A percentile compares a stretch with the other conserved stretches of the same genome.
These are phyloP conservation scores for Nixonia krombeini DNA, from an alignment of 1,140 invertebrate genomes.

Conservation along the genomic window DNA sequence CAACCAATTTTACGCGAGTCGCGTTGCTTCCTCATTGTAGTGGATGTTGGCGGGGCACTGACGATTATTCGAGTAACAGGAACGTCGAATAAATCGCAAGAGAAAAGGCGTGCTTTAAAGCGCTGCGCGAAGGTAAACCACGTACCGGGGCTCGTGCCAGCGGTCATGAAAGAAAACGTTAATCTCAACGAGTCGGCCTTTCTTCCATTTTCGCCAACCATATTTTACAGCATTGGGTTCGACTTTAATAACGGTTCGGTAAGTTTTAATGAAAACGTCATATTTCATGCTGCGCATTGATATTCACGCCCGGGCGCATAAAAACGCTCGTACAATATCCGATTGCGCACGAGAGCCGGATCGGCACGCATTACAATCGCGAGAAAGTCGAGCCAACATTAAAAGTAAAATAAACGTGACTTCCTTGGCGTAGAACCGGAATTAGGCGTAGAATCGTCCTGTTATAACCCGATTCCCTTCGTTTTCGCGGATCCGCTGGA, in stretches of 20 bases:
- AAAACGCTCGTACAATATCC: slow-evolving; percentile 11
- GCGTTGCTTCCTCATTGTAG: too few species aligned
- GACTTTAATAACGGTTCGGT: slow-evolving; percentile 45
- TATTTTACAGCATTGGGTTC: slow-evolving; percentile 28
- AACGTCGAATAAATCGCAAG: slow-evolving; percentile 17
- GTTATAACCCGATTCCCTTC: too few species aligned
- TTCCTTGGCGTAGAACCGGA: too few species aligned
- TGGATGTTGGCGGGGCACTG: too few species aligned
- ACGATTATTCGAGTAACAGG: slow-evolving; percentile 14
- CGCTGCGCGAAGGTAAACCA: slow-evolving; percentile 14
- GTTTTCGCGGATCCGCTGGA: too few species aligned
- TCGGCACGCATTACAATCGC: not conserved
- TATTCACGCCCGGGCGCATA: slow-evolving; percentile 42
- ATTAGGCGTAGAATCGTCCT: too few species aligned
- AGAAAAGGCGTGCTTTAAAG: slow-evolving; percentile 6
- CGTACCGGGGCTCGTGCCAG: slow-evolving; percentile 8
- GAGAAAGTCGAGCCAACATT: not conserved
- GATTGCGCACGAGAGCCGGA: not conserved
- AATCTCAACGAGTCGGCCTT: slow-evolving; percentile 50
- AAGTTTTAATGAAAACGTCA: slow-evolving; percentile 62
- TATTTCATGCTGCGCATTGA: slow-evolving; percentile 53
- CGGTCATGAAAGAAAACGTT: slow-evolving; percentile 55
- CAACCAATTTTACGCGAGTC: too few species aligned
- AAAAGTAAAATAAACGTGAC: not conserved
- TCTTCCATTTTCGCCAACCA: slow-evolving; percentile 17